These are phyloP conservation scores for Drosophila quadrilineata DNA, from an alignment of 1,140 invertebrate genomes.

Conservation along the genomic window DNA sequence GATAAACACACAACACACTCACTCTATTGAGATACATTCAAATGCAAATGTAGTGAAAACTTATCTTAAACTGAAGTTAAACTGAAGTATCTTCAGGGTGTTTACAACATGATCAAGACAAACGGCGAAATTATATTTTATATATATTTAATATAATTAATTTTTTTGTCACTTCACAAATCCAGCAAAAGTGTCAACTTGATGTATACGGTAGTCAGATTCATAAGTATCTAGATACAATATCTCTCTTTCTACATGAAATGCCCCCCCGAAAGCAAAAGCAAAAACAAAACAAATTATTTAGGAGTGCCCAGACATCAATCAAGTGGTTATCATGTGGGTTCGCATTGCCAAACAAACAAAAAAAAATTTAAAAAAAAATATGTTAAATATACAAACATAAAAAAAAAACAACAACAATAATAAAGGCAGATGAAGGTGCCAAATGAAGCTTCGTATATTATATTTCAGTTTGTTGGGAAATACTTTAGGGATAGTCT, in stretches of 20 bases:
- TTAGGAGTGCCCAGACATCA: constrained; percentile 66
- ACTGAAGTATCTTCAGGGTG: no score
- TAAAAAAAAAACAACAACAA: constrained; percentile 17
- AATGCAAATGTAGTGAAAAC: constrained; percentile 53
- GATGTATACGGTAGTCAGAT: constrained; percentile 48
- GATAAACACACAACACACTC: constrained; percentile 35
- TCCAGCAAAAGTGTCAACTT: neutral
- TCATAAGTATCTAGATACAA: constrained; percentile 28
- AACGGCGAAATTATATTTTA: no score
- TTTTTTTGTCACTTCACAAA: neutral
- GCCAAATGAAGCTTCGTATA: constrained; percentile 17
- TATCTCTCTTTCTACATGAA: no score
- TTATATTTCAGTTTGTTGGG: no score
- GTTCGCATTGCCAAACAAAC: no score
- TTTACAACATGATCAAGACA: neutral
- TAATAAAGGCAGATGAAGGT: constrained; percentile 9
- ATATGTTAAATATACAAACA: constrained; percentile 1
- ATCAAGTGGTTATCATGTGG: constrained; percentile 71
- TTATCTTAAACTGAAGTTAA: constrained; percentile 42
- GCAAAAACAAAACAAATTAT: constrained; percentile 29
- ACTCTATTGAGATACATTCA: constrained; percentile 21
- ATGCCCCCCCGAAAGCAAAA: no score
- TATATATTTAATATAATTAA: neutral
- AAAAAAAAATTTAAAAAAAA: constrained; percentile 24
- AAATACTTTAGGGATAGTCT: no score